These are phyloP conservation scores for Hipposideros larvatus DNA, from an alignment of 2,797 vertebrate species.

Conservation along the genomic window DNA sequence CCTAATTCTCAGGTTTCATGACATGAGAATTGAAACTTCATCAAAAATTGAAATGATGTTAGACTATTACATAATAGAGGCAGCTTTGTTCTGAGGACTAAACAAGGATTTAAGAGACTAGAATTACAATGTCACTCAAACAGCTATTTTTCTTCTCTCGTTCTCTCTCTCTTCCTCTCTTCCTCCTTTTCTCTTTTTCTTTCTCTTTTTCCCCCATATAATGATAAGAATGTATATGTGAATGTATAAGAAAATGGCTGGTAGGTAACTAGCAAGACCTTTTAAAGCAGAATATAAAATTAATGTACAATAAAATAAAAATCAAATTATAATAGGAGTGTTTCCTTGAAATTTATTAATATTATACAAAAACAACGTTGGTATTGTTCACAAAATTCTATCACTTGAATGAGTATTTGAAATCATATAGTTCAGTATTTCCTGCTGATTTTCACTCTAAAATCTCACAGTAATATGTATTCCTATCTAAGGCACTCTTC, in stretches of 20 bases:
- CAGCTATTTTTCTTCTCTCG: neutral
- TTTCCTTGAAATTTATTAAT: neutral
- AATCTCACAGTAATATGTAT: neutral
- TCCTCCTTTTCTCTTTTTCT: no score
- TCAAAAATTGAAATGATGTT: neutral
- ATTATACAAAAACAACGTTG: neutral
- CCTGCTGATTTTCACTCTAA: neutral
- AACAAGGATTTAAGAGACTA: neutral
- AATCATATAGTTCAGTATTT: neutral
- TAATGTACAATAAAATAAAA: neutral
- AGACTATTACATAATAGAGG: neutral
- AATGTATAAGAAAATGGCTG: neutral
- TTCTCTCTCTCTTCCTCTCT: neutral
- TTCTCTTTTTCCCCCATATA: neutral
- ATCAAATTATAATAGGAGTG: neutral
- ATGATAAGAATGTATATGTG: neutral
- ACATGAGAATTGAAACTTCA: slow-evolving; percentile 2
- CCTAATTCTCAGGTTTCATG: neutral
- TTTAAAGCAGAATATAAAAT: neutral
- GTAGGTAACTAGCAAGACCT: neutral
- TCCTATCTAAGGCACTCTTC: neutral
- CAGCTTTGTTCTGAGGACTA: neutral
- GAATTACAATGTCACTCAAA: neutral
- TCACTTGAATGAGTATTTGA: neutral
- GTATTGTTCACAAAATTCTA: neutral